phyloP scores from a whole-genome alignment of 2,113 vertebrate species.

The Amazona vittata region DNA sequence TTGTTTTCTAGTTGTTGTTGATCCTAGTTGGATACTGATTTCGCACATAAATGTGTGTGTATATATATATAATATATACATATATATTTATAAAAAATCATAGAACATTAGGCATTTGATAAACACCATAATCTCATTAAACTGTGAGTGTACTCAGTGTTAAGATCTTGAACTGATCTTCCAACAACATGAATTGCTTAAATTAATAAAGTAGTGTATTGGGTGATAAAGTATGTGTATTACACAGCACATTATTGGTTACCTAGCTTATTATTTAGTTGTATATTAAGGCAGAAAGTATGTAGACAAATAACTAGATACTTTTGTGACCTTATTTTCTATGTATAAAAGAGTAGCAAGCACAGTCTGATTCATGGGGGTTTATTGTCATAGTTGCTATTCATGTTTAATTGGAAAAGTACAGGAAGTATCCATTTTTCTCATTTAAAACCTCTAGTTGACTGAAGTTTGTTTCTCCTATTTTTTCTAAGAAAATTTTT shows the following conservation, averaged over 20 bases:
- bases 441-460: neutral
- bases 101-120: neutral
- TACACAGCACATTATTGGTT: neutral
- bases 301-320: neutral
- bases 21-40: neutral
- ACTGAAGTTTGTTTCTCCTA: neutral
- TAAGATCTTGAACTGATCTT: neutral
- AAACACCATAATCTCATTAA: neutral
- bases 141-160: neutral
- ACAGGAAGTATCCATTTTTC: neutral
- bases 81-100: neutral
- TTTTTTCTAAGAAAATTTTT: neutral
- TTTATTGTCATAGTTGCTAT: neutral
- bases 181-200: neutral
- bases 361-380: neutral
- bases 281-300: neutral
- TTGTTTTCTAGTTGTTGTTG: neutral
- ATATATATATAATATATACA: neutral
- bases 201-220: neutral
- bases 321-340: neutral
- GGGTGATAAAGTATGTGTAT: neutral
- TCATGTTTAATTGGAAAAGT: neutral
- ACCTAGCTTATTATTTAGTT: neutral
- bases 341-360: neutral
- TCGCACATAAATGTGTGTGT: neutral